Evolutionary conservation across 2,113 vertebrate species (phyloP), one percentile per base, ranked within the genome.

Genomic region (Tor tambroides): DNA sequence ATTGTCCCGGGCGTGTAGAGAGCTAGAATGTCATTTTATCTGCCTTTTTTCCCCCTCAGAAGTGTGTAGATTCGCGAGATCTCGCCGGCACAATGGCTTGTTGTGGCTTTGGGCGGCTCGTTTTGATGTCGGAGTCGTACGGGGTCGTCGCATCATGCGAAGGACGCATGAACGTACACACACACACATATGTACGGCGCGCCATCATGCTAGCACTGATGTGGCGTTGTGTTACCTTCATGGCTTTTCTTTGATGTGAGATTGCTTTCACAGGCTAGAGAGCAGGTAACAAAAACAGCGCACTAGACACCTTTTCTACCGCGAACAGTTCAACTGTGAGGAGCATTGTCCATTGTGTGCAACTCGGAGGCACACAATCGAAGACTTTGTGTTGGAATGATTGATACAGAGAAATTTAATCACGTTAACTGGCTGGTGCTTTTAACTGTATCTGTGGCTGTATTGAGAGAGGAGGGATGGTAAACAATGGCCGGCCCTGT

Each of bases 401-500:
- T 93, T 89, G 91, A 92, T 91, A 92, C 92, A 91, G 83, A 23
- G 94, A 89, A 94, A 94, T 92, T 89, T 88, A 86, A 95, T 93
- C 92, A 88, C 83, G 74, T 51, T 71, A 59, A 54, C 87, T 80
- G 90, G 43, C 87, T 71, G 89, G 79, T 88, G 93, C 93, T 95
- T 93, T 92, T 92, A 93, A 93, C 90, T 92, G 91, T 88, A 90
- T 93, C 92, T 88, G 92, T 84, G 92, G 89, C 89, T 76, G 89
- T 91, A 91, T 88, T 91, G 93, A 92, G 93, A 92, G 92, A 91
- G 92, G 92, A 84, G 87, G 86, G 91, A 49, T 85, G 78, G 69
- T 77, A 51, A 72, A 94, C 94, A 95, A 95, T 92, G 93, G 86
- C 3, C 49, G 32, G 93, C 93, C 92, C 93, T 95, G 93, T 94